Evolutionary conservation across 1,140 invertebrate genomes (phyloP).

Genomic region (Danaus plexippus): DNA sequence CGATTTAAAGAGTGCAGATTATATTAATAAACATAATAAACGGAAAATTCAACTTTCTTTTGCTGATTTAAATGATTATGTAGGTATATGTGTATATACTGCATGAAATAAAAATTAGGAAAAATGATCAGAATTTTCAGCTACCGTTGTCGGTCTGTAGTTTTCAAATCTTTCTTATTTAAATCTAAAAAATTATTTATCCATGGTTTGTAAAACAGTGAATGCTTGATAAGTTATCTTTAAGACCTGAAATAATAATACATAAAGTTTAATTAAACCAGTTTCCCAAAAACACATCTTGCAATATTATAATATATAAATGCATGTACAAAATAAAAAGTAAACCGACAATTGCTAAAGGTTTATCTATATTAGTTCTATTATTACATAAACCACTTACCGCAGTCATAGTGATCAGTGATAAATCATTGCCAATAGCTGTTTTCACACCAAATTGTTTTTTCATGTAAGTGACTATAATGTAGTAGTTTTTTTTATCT

Average conservation of each 20-base stretch:
- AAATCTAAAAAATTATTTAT: conserved; percentile 18
- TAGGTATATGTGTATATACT: too few relatives aligned
- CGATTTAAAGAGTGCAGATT: too few relatives aligned
- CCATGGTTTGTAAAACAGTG: conserved; percentile 36
- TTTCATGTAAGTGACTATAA: conserved; percentile 43
- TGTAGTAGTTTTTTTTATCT: conserved; percentile 38
- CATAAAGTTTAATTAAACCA: conserved; percentile 5
- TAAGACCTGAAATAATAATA: conserved; percentile 36
- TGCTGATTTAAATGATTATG: too few relatives aligned
- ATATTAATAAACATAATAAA: too few relatives aligned
- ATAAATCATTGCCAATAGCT: conserved; percentile 42
- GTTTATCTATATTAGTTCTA: too few relatives aligned
- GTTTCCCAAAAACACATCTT: not conserved
- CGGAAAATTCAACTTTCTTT: too few relatives aligned
- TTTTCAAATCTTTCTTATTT: not conserved
- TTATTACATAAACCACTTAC: conserved; percentile 28
- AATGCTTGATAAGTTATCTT: conserved; percentile 49
- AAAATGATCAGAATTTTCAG: too few relatives aligned
- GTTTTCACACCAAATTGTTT: conserved; percentile 46
- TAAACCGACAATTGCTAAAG: too few relatives aligned
- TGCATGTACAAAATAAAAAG: too few relatives aligned
- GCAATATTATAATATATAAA: not conserved
- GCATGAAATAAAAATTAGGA: too few relatives aligned
- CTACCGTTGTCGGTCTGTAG: not conserved
- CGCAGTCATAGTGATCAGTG: conserved; percentile 45